Conservation (phyloP, 2,113 vertebrate species). For the Lophura nycthemera region DNA sequence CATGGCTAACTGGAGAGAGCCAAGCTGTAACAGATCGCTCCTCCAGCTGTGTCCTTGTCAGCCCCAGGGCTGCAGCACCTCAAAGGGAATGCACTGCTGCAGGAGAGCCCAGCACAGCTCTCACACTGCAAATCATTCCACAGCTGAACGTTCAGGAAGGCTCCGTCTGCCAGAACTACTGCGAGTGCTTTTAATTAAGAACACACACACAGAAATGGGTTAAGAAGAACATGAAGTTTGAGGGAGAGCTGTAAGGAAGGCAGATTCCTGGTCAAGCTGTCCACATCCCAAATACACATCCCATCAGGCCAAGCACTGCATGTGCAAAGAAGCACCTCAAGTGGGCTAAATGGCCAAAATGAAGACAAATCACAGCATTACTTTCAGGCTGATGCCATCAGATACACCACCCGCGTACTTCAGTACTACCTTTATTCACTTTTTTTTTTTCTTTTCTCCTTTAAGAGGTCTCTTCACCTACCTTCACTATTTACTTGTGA, state of each 20-base stretch:
- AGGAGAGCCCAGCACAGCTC: neutral
- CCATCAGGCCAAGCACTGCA: neutral
- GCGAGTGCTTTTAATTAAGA: slow-evolving; percentile 52
- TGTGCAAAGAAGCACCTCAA: accelerated
- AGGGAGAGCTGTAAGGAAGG: neutral
- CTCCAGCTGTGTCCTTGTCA: neutral
- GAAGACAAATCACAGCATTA: neutral
- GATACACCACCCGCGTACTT: neutral
- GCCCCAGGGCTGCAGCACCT: neutral
- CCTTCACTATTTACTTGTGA: neutral
- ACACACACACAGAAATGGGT: neutral
- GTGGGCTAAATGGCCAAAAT: neutral
- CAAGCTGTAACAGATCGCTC: neutral
- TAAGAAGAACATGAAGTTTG: neutral
- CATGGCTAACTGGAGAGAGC: neutral
- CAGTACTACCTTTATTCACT: neutral
- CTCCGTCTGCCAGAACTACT: slow-evolving; percentile 27
- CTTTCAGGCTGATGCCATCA: neutral
- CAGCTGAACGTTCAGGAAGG: neutral
- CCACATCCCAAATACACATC: neutral
- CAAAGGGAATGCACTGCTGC: neutral
- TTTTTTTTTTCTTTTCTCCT: neutral
- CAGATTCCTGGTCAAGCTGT: slow-evolving; percentile 7
- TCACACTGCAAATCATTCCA: neutral
- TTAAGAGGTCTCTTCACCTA: neutral